phyloP scores from a whole-genome alignment of 2,797 vertebrate species.

The Pseudomugil gertrudae region DNA sequence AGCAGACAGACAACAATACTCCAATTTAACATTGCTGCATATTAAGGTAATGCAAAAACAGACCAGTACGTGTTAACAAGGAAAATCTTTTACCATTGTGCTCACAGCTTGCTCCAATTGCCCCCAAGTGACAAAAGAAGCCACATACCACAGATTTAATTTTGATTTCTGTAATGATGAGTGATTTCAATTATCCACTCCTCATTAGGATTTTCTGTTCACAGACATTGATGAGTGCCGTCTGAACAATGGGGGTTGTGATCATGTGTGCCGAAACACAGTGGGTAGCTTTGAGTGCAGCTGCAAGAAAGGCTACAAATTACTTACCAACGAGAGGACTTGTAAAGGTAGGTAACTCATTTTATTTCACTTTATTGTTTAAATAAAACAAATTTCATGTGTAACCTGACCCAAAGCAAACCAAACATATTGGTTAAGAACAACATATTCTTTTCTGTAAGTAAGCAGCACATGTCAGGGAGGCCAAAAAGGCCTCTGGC shows the following conservation, averaged over 20 bases:
- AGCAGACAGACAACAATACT: background rate
- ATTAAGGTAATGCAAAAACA: slow-evolving; percentile 4
- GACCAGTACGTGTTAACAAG: slow-evolving; percentile 6
- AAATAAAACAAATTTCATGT: slow-evolving; percentile 2
- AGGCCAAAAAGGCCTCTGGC: slow-evolving; percentile 34
- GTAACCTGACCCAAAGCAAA: background rate
- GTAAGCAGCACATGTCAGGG: too few relatives aligned
- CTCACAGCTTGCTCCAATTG: slow-evolving; percentile 9
- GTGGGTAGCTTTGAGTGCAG: slow-evolving; percentile 99
- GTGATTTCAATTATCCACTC: slow-evolving; percentile 12
- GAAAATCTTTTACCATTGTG: background rate
- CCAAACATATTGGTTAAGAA: background rate
- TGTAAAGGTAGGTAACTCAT: slow-evolving; percentile 87
- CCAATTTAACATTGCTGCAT: background rate
- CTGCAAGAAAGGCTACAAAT: slow-evolving; percentile 98
- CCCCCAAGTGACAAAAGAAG: slow-evolving; percentile 9
- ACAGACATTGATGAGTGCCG: slow-evolving; percentile 96
- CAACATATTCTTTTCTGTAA: too few relatives aligned
- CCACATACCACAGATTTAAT: background rate
- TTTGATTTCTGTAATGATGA: slow-evolving; percentile 13
- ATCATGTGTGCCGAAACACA: slow-evolving; percentile 96
- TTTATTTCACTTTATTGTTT: background rate
- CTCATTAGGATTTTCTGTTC: slow-evolving; percentile 31
- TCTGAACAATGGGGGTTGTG: slow-evolving; percentile 94
- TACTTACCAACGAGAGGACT: slow-evolving; percentile 95